These are phyloP conservation scores for Pipistrellus nathusii DNA, from an alignment of 2,797 vertebrate species.

Conservation along the genomic window DNA sequence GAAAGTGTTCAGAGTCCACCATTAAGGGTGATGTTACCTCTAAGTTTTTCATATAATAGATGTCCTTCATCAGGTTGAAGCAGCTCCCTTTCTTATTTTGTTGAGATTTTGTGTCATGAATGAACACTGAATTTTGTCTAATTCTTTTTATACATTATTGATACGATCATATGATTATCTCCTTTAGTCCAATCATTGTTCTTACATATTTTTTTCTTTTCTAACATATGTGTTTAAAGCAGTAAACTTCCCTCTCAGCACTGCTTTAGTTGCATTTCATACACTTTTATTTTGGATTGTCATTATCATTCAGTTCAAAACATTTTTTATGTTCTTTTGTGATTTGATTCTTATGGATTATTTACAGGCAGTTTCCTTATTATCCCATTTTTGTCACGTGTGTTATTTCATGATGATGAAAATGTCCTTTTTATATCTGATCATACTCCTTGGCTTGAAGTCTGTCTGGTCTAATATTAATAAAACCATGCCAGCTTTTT, in stretches of 20 bases:
- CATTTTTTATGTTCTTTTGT: background rate
- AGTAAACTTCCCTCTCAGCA: background rate
- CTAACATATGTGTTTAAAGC: background rate
- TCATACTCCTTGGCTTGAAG: background rate
- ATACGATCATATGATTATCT: background rate
- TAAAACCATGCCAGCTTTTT: background rate
- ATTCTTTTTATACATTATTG: background rate
- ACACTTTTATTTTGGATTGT: background rate
- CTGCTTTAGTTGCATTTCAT: background rate
- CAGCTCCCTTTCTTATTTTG: background rate
- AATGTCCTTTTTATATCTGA: background rate
- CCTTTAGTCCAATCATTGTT: background rate
- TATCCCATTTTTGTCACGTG: background rate
- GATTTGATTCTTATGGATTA: background rate
- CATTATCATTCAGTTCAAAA: background rate
- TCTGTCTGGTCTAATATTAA: background rate
- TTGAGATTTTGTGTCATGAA: background rate
- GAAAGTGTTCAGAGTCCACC: background rate
- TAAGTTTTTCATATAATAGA: background rate
- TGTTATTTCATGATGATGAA: background rate
- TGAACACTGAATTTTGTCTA: background rate
- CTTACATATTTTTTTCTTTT: background rate
- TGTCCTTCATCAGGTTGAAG: background rate
- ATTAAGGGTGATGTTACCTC: no score
- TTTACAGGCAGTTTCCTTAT: background rate